Evolutionary conservation across 2,797 vertebrate genomes (phyloP).

Genomic region (Thunnus albacares): DNA sequence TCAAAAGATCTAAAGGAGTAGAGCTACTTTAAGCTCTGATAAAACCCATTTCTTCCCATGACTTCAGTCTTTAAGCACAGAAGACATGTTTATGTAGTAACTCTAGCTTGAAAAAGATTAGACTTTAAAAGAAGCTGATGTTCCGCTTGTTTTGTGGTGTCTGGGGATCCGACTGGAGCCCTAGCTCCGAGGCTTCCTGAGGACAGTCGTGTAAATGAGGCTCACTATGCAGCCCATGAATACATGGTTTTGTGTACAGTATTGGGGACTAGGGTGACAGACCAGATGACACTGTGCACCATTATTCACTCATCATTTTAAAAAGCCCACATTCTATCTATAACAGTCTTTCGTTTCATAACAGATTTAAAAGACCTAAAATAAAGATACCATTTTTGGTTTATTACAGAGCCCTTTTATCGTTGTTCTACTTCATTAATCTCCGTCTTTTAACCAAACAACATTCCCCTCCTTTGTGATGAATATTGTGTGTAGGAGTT

Average conservation of each 20-base stretch:
- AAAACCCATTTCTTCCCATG: slow-evolving; percentile 79
- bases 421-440: slow-evolving; percentile 48
- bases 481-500: slow-evolving; percentile 56
- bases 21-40: slow-evolving; percentile 67
- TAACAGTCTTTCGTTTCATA: slow-evolving; percentile 36
- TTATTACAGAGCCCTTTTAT: slow-evolving; percentile 38
- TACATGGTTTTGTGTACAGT: slow-evolving; percentile 56
- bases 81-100: slow-evolving; percentile 81
- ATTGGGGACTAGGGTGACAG: slow-evolving; percentile 23
- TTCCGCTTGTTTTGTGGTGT: slow-evolving; percentile 71
- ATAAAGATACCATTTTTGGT: slow-evolving; percentile 30
- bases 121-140: slow-evolving; percentile 72
- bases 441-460: slow-evolving; percentile 48
- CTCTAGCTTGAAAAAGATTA: slow-evolving; percentile 74
- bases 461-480: slow-evolving; percentile 41
- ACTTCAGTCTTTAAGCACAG: slow-evolving; percentile 76
- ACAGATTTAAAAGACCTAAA: slow-evolving; percentile 20
- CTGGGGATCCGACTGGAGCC: slow-evolving; percentile 52
- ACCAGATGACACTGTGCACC: slow-evolving; percentile 49
- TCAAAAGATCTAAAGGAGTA: slow-evolving; percentile 71
- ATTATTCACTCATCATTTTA: slow-evolving; percentile 43
- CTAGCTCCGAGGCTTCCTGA: slow-evolving; percentile 53
- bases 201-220: slow-evolving; percentile 70
- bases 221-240: slow-evolving; percentile 58
- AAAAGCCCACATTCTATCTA: slow-evolving; percentile 29